Conservation (phyloP, 1,140 invertebrate genomes). For the Pogonognathellus flavescens region DNA sequence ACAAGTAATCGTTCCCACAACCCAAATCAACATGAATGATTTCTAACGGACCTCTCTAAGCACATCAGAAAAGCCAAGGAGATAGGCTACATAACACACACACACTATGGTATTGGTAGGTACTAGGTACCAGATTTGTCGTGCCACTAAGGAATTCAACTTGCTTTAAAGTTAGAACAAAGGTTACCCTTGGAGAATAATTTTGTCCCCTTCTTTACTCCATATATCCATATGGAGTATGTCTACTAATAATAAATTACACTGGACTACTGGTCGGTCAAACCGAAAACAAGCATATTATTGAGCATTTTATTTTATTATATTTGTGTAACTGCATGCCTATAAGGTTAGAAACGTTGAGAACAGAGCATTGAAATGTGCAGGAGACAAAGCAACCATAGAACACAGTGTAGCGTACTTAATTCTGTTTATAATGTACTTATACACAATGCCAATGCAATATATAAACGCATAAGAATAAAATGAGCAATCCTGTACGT, state of each 20-base stretch:
- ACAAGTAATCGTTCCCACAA: background rate
- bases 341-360: background rate
- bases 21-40: no score
- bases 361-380: background rate
- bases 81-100: background rate
- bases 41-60: no score
- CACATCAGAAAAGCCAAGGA: no score
- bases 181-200: slow-evolving; percentile 13
- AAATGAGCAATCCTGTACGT: background rate
- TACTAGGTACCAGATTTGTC: slow-evolving; percentile 20
- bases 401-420: no score
- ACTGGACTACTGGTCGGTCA: no score
- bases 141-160: slow-evolving; percentile 13
- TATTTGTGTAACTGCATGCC: background rate
- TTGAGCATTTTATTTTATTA: background rate
- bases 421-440: no score
- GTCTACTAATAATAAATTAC: no score
- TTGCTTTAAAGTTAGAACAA: background rate
- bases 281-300: no score
- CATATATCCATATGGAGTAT: no score
- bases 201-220: slow-evolving; percentile 10
- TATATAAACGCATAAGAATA: no score
- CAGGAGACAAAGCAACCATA: background rate
- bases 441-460: no score
- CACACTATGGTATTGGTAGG: background rate